These are phyloP conservation scores for Mylabris sibirica DNA, from an alignment of 2,888 invertebrate species.

Conservation along the genomic window DNA sequence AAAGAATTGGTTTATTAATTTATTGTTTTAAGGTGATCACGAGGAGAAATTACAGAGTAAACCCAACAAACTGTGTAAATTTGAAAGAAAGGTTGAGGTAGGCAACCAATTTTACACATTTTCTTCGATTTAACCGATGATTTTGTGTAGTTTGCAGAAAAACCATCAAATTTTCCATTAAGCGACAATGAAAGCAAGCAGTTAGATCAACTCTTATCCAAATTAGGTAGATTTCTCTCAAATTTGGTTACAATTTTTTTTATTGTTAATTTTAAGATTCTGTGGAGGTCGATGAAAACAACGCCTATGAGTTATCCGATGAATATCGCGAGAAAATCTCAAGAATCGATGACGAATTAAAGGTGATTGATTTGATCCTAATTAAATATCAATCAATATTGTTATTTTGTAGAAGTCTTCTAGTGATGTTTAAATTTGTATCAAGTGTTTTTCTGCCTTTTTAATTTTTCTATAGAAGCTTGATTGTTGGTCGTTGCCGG, in stretches of 20 bases:
- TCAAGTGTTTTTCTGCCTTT: too few relatives aligned
- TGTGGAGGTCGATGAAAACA: not conserved
- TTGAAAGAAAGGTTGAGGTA: not conserved
- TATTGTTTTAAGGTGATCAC: slow-evolving; percentile 10
- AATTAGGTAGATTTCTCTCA: slow-evolving; percentile 6
- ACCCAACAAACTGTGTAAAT: not conserved
- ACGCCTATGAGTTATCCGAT: not conserved
- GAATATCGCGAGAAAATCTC: slow-evolving; percentile 24
- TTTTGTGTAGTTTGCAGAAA: slow-evolving; percentile 20
- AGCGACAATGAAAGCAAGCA: slow-evolving; percentile 48
- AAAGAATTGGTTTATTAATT: not conserved
- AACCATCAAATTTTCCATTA: slow-evolving; percentile 41
- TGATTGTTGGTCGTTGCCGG: slow-evolving; percentile 43
- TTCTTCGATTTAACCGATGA: not conserved
- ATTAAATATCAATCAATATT: not conserved
- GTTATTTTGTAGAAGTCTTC: not conserved
- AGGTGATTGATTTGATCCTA: slow-evolving; percentile 18
- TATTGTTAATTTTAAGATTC: not conserved
- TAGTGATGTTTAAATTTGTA: too few relatives aligned
- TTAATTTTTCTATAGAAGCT: slow-evolving; percentile 7
- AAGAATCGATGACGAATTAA: slow-evolving; percentile 27
- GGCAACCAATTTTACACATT: slow-evolving; percentile 19
- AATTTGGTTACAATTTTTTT: not conserved
- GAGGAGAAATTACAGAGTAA: not conserved
- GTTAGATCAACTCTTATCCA: slow-evolving; percentile 38